phyloP scores from a whole-genome alignment of 30 jellyfish, hydroid and myxozoan genomes.

The Chrysaora quinquecirrha region DNA sequence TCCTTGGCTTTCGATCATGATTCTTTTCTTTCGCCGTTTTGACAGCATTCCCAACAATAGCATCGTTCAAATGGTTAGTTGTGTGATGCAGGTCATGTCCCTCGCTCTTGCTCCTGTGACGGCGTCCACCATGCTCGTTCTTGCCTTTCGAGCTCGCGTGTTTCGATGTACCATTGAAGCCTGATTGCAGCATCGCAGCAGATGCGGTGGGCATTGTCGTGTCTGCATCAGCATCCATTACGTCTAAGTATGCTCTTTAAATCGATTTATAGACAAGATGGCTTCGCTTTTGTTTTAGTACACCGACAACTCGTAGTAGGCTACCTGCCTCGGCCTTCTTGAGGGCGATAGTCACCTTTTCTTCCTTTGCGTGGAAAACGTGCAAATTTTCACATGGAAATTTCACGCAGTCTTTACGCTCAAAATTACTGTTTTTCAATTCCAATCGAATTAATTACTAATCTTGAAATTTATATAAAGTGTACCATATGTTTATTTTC shows the following conservation, averaged over 20 bases:
- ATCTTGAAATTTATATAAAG: background rate
- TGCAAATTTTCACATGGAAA: background rate
- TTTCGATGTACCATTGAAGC: background rate
- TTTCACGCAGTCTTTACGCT: background rate
- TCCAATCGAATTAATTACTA: background rate
- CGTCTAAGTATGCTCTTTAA: no score
- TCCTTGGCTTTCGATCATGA: constrained; percentile 92
- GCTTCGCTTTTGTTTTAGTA: no score
- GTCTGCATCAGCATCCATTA: background rate
- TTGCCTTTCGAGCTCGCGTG: constrained; percentile 58
- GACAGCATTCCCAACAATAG: constrained; percentile 51
- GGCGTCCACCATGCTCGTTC: constrained; percentile 64
- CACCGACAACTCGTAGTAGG: no score
- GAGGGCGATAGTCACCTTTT: background rate
- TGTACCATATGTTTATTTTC: background rate
- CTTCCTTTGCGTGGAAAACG: background rate
- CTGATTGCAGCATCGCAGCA: constrained; percentile 64
- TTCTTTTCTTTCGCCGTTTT: constrained; percentile 91
- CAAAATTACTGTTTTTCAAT: background rate
- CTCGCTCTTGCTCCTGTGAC: constrained; percentile 98
- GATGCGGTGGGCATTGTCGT: constrained; percentile 76
- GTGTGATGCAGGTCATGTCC: constrained; percentile 80
- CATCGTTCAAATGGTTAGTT: constrained; percentile 33
- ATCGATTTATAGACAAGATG: no score
- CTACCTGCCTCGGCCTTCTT: background rate